Percentiles rank a stretch among this genome's conserved stretches.
These are phyloP conservation scores for Sus cebifrons DNA, from an alignment of 2,797 vertebrate genomes.

Conservation along the genomic window DNA sequence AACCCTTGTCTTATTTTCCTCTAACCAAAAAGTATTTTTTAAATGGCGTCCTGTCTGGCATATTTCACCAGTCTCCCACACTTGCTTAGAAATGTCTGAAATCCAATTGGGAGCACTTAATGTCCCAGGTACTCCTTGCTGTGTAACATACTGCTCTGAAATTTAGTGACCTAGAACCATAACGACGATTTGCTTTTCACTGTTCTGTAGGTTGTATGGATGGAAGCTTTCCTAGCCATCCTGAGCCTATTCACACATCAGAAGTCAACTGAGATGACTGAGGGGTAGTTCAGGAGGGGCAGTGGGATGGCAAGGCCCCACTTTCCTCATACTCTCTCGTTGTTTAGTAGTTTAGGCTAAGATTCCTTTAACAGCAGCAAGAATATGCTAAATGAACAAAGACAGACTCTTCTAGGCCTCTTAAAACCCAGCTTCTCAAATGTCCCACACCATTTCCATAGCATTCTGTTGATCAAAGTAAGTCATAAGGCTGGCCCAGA, in stretches of 20 bases:
- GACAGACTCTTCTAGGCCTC: background rate
- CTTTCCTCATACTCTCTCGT: background rate
- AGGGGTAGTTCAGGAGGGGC: background rate
- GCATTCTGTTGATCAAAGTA: conserved; percentile 9
- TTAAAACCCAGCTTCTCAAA: background rate
- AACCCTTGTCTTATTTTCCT: background rate
- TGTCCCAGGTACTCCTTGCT: background rate
- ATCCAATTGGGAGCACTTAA: background rate
- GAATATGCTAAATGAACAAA: background rate
- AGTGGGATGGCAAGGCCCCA: accelerated
- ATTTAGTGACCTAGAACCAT: background rate
- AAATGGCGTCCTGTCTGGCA: background rate
- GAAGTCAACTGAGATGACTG: background rate
- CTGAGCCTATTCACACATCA: background rate
- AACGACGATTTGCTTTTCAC: background rate
- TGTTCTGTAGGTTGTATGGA: background rate
- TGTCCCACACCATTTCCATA: background rate
- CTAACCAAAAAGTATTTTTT: background rate
- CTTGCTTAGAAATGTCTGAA: conserved; percentile 30
- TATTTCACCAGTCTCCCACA: background rate
- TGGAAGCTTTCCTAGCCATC: background rate
- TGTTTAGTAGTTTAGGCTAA: no score
- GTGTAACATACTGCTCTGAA: background rate
- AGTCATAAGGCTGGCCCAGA: background rate
- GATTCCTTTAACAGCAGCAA: background rate